These are phyloP conservation scores for Elmis aenea DNA, from an alignment of 2,888 invertebrate genomes.

Conservation along the genomic window DNA sequence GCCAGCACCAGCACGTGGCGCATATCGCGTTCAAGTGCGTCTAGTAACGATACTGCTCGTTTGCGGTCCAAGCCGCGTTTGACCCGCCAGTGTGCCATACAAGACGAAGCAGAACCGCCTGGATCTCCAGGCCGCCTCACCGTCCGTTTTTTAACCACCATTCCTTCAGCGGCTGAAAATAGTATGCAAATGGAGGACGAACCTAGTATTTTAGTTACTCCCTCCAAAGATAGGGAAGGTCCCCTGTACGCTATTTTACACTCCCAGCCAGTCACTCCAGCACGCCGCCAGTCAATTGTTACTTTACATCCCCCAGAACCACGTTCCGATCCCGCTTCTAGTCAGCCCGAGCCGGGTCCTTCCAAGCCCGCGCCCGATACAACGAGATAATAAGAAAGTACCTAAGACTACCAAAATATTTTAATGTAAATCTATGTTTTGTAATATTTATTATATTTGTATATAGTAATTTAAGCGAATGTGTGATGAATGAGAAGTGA, in stretches of 20 bases:
- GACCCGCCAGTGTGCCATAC: slow-evolving; percentile 74
- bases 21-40: slow-evolving; percentile 77
- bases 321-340: slow-evolving; percentile 27
- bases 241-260: slow-evolving; percentile 45
- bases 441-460: slow-evolving; percentile 33
- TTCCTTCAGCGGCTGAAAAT: slow-evolving; percentile 69
- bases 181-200: slow-evolving; percentile 66
- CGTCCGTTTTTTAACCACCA: slow-evolving; percentile 62
- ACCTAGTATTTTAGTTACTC: slow-evolving; percentile 41
- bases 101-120: slow-evolving; percentile 66
- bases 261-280: slow-evolving; percentile 33
- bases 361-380: slow-evolving; percentile 24
- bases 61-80: slow-evolving; percentile 63
- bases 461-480: slow-evolving; percentile 24
- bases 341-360: slow-evolving; percentile 32
- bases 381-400: slow-evolving; percentile 31
- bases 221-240: slow-evolving; percentile 39
- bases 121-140: slow-evolving; percentile 52
- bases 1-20: slow-evolving; percentile 89
- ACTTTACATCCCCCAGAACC: slow-evolving; percentile 42
- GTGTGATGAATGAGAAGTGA: slow-evolving; percentile 24
- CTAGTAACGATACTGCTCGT: slow-evolving; percentile 47
- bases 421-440: slow-evolving; percentile 31
- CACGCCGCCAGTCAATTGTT: slow-evolving; percentile 43
- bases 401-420: slow-evolving; percentile 28